phyloP scores from a whole-genome alignment of 1,140 invertebrate genomes.

The Zaprionus gabonicus region DNA sequence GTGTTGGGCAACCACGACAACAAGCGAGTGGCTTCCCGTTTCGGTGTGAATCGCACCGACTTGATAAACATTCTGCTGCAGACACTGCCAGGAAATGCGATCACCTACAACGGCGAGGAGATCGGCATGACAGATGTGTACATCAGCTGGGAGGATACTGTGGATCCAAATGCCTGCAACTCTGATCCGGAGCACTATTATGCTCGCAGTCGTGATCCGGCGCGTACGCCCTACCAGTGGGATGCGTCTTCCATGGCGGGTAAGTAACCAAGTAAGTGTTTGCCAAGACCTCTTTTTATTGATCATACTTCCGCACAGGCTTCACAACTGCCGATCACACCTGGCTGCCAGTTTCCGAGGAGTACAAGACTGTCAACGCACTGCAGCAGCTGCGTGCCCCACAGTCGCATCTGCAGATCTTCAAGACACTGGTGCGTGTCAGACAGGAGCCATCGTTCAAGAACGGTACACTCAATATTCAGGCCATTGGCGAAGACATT shows the following conservation, averaged over 20 bases:
- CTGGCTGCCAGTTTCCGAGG: slow-evolving; percentile 89
- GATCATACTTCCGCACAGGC: slow-evolving; percentile 33
- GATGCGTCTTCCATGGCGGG: slow-evolving; percentile 85
- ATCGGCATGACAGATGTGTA: slow-evolving; percentile 90
- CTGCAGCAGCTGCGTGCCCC: slow-evolving; percentile 81
- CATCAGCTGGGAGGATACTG: slow-evolving; percentile 86
- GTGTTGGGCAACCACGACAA: slow-evolving; percentile 88
- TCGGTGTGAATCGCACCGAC: slow-evolving; percentile 88
- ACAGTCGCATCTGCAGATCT: slow-evolving; percentile 78
- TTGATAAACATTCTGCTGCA: slow-evolving; percentile 87
- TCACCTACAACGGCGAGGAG: slow-evolving; percentile 92
- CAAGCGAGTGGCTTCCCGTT: slow-evolving; percentile 87
- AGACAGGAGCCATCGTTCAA: slow-evolving; percentile 75
- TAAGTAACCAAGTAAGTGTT: slow-evolving; percentile 21
- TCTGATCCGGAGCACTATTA: slow-evolving; percentile 76
- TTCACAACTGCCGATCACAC: slow-evolving; percentile 87
- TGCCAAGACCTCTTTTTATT: neutral
- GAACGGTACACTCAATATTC: slow-evolving; percentile 58
- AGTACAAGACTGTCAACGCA: slow-evolving; percentile 86
- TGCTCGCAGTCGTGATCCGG: slow-evolving; percentile 85
- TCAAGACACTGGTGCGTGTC: slow-evolving; percentile 72
- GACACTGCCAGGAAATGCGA: slow-evolving; percentile 88
- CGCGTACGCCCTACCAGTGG: slow-evolving; percentile 89
- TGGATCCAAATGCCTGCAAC: slow-evolving; percentile 75
- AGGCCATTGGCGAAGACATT: slow-evolving; percentile 68